Conservation (phyloP, 2,888 invertebrate genomes). For the Aromia moschata region DNA sequence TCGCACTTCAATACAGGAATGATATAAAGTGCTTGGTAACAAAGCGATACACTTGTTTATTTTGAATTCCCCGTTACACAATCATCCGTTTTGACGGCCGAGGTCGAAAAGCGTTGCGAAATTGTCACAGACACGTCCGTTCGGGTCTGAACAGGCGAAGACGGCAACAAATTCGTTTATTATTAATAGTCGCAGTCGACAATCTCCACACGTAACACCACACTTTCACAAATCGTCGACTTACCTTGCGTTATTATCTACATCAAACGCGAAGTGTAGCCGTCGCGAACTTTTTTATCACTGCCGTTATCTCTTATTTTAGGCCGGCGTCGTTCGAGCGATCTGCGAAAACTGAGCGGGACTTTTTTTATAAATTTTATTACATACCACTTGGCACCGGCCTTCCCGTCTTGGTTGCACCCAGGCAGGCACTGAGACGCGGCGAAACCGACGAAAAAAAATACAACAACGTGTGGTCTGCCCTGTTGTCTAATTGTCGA, state of each 20-base stretch:
- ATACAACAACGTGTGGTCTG: background rate
- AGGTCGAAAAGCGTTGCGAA: too few species aligned
- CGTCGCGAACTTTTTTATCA: background rate
- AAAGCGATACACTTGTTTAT: too few species aligned
- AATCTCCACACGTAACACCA: too few species aligned
- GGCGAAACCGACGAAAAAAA: background rate
- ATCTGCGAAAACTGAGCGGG: background rate
- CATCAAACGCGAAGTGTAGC: background rate
- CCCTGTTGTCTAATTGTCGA: background rate
- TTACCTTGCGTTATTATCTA: background rate
- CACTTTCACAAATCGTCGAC: too few species aligned
- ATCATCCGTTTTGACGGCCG: too few species aligned
- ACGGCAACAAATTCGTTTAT: too few species aligned
- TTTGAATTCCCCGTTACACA: too few species aligned
- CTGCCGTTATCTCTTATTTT: background rate
- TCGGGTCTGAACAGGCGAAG: too few species aligned
- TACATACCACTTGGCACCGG: background rate
- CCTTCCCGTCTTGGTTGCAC: background rate
- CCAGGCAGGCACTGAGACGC: background rate
- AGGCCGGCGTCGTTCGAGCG: background rate
- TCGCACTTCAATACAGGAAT: too few species aligned
- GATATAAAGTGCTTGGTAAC: too few species aligned
- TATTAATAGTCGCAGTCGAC: too few species aligned
- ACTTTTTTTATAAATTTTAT: background rate
- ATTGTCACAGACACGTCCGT: too few species aligned